Base-by-base conservation (phyloP, 1,140 invertebrate species). In the Hycleus cichorii region DNA sequence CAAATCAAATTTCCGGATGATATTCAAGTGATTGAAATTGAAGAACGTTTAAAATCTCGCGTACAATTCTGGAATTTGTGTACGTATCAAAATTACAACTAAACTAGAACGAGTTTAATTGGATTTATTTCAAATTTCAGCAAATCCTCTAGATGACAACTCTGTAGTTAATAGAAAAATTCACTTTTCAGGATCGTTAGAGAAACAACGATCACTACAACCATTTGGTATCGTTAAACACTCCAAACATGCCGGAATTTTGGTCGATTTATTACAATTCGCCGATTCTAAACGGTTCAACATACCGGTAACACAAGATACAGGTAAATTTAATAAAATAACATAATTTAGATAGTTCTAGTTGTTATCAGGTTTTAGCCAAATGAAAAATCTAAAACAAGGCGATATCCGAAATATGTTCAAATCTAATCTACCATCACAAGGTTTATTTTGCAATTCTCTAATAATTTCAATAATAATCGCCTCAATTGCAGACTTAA, bases 281-380 rank as follows among this genome's bases (percentile, higher is more conserved):
- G 72, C 73, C 25, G 76, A 79, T 58, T 68, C 72, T 7, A 78
- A 76, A 59, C 70, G 78, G 57, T 81, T 77, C 64, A 76, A 76
- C 18, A 63, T 76, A 24, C 66, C 72, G 24, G 65, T 71, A 26
- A 68, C 67, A 25, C 76, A 75, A 64, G 70, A 70, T 49, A 42
- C 5, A 42, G 63, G 73, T 76, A 65, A 69, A 18, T 18, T 18
- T 18, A 18, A 18, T 18, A 1, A 18, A 18, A 18, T 18, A 18
- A 18, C 18, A 18, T 18, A 18, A 18, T 18, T 18, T 18, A 18
- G 18, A 18, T 12, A 12, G 12, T 12, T 18, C 18, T 18, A 18
- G 18, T 44, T 18, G 9, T 27, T 51, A 24, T 46, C 48, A 42
- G 9, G 25, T 18, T 32, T 32, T 32, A 32, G 4, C 2, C 26